Conservation (phyloP, 1,140 invertebrate species). For the Helicorthomorpha holstii region DNA sequence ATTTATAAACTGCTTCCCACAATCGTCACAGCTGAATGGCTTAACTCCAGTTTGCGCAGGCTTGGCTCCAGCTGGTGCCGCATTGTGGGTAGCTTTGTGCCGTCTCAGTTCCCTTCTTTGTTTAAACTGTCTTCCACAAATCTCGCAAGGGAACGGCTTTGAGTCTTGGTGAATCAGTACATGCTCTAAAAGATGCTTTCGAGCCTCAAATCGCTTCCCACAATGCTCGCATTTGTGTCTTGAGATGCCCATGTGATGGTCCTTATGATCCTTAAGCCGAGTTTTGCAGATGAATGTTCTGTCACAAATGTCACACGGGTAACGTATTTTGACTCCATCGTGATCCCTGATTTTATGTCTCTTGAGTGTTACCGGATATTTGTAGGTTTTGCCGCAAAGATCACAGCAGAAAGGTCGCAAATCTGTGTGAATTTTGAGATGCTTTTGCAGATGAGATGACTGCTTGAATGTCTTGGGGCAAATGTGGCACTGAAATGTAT, state of each 20-base stretch:
- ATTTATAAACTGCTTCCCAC: constrained; percentile 78
- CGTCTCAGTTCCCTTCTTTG: constrained; percentile 64
- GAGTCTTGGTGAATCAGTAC: neutral
- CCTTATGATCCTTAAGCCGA: neutral
- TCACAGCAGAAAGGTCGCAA: neutral
- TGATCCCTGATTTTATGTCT: neutral
- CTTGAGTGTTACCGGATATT: neutral
- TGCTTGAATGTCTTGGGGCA: neutral
- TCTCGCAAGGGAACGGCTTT: neutral
- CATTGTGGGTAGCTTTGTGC: constrained; percentile 92
- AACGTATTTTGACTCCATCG: neutral
- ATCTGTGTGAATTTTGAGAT: neutral
- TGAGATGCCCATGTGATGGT: neutral
- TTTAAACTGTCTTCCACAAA: neutral
- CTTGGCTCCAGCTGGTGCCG: too few relatives aligned
- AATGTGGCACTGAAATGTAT: neutral
- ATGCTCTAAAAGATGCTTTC: neutral
- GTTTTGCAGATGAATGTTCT: neutral
- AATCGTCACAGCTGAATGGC: constrained; percentile 87
- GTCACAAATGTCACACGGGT: neutral
- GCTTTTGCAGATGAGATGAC: neutral
- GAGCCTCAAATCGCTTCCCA: neutral
- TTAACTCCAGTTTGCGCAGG: constrained; percentile 97
- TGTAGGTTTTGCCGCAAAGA: neutral
- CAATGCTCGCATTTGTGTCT: neutral